These are phyloP conservation scores for Balearica regulorum DNA, from an alignment of 2,797 vertebrate species.

Conservation along the genomic window DNA sequence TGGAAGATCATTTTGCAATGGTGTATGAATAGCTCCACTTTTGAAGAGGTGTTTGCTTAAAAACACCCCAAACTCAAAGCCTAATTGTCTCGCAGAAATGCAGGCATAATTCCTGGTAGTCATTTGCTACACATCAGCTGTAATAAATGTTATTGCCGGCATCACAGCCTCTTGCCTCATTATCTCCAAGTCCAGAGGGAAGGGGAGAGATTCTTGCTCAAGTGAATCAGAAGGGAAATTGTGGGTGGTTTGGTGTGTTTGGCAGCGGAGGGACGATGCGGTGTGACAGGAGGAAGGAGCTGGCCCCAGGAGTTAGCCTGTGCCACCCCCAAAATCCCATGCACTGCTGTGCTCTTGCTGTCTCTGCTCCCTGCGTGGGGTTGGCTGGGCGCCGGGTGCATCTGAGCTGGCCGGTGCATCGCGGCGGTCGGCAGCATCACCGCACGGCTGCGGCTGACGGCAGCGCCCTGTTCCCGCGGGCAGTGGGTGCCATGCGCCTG, in stretches of 20 bases:
- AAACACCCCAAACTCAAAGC: not conserved
- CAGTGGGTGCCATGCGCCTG: not conserved
- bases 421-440: fast-evolving
- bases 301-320: not conserved
- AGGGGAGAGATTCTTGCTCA: not conserved
- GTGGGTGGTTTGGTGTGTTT: not conserved
- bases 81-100: not conserved
- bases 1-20: not conserved
- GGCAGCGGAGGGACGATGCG: not conserved
- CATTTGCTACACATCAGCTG: not conserved
- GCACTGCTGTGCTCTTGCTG: not conserved
- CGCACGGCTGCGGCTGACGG: fast-evolving
- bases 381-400: not conserved
- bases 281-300: not conserved
- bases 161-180: not conserved
- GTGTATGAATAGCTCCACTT: not conserved
- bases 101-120: not conserved
- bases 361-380: not conserved
- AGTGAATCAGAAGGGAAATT: not conserved
- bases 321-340: fast-evolving
- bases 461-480: not conserved
- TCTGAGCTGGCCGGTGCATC: not conserved
- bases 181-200: not conserved
- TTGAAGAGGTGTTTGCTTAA: not conserved
- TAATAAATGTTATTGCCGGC: not conserved